Evolutionary conservation across 2,113 vertebrate species (phyloP), one percentile per base, ranked within the genome.

Genomic region (Entomyzon cyanotis): DNA sequence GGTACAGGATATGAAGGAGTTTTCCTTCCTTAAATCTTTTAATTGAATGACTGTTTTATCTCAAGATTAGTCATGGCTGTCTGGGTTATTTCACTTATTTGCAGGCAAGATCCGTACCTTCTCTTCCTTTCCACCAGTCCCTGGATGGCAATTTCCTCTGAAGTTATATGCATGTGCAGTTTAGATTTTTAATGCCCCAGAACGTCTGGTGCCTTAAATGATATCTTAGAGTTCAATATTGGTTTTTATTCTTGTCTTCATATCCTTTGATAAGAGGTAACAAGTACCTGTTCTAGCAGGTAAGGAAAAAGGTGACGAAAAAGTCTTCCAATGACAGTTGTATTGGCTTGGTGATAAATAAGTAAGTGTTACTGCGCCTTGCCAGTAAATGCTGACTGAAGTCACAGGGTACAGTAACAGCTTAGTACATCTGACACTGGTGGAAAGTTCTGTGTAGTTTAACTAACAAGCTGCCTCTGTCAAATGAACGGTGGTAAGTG

Each of bases 41-140:
- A 86, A 95, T 95, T 97, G 94, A 88, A 78, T 52, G 77, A 37
- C 46, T 92, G 77, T 68, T 84, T 95, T 95, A 84, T 95, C 92
- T 96, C 78, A 82, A 84, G 67, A 46, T 94, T 91, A 94, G 93
- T 94, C 88, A 84, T 70, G 69, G 69, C 28, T 84, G 77, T 87
- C 95, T 92, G 77, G 63, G 42, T 68, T 87, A 27, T 89, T 76
- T 93, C 89, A 92, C 33, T 50, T 47, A 41, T 63, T 76, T 78
- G 21, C 27, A 95, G 79, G 67, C 87, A 70, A 47, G 60, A 65
- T 49, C 52, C 6, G 0, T 74, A 49, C 76, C 39, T 68, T 92
- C 37, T 63, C 42, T 93, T 87, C 68, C 46, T 94, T 94, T 94
- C 80, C 81, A 78, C 63, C 44, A 84, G 75, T 88, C 90, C 68